Base-by-base conservation (phyloP, 2,888 invertebrate genomes). In the Caenorhabditis plicata region DNA sequence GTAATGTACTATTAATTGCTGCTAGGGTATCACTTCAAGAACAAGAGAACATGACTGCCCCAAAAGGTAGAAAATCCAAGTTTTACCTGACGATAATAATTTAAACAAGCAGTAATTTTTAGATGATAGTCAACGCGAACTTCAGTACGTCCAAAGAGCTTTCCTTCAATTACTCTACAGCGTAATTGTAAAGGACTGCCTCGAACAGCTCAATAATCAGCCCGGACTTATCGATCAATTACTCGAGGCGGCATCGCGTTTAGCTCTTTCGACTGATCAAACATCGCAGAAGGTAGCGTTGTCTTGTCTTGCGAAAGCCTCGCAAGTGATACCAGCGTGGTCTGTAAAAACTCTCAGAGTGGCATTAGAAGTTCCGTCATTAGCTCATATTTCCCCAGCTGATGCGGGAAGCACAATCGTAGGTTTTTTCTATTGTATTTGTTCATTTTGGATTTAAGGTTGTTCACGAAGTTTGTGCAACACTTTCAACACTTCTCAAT, bases 371-470 rank as follows among this genome's bases (percentile, higher is more conserved):
- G 52, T 70, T 38, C 70, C 70, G 1, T 45, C 64, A 8, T 49
- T 70, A 7, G 20, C 64, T 3, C 70, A 70, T 19, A 64, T 70
- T 29, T 60, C 57, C n/a, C 63, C 67, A 13, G 46, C 63, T 3
- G 70, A 70, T 57, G 70, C 70, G 8, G 67, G 67, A 17, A 67
- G 67, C 36, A 55, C 55, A 8, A 22, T 64, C 41, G 64, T 63
- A 15, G 19, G 27, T 11, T 17, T 44, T 33, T 2, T 29, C 8
- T 8, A 20, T 20, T 23, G 4, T 19, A 43, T 7, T 4, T 4
- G n/a, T 44, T 29, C 17, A 4, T 27, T 31, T 3, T 19, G 20
- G 3, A 32, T 31, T 44, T 2, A 32, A 69, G 52, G 68, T 71
- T 3, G 55, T 69, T 15, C 68, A 71, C 52, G 71, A 71, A 47